Conservation (phyloP, 2,797 vertebrate species). For the Austrolebias charrua region DNA sequence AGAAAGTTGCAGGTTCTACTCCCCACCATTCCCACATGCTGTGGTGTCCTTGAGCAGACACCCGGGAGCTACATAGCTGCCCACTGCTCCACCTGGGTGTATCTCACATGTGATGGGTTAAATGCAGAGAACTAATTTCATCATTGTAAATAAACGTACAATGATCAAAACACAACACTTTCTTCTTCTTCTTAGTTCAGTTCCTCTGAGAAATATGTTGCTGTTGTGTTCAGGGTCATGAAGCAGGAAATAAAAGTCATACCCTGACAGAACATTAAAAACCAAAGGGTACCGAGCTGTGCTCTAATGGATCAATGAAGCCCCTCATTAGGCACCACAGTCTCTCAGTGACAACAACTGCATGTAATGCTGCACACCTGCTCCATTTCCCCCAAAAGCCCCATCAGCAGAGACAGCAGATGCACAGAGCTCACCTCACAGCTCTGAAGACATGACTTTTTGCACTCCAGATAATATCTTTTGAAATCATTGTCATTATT, state of each 20-base stretch:
- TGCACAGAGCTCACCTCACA: neutral
- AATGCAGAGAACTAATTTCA: too few relatives aligned
- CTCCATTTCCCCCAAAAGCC: constrained; percentile 24
- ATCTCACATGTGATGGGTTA: too few relatives aligned
- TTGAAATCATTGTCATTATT: neutral
- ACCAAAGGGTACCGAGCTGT: constrained; percentile 1
- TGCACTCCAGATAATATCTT: constrained; percentile 1
- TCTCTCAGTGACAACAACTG: constrained; percentile 14
- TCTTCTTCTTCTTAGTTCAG: neutral
- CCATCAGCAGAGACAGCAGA: constrained; percentile 11
- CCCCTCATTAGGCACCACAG: constrained; percentile 20
- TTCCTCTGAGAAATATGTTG: neutral
- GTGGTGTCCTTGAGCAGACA: too few relatives aligned
- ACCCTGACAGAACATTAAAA: constrained; percentile 13
- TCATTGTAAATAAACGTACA: too few relatives aligned
- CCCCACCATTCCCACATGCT: too few relatives aligned
- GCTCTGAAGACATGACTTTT: neutral
- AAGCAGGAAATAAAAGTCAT: constrained; percentile 7
- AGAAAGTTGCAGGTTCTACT: too few relatives aligned
- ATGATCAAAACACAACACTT: too few relatives aligned
- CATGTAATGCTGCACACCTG: neutral
- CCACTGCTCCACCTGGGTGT: too few relatives aligned
- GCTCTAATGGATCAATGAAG: constrained; percentile 17
- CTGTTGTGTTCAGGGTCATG: constrained; percentile 8
- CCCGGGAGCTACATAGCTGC: too few relatives aligned